Evolutionary conservation across 2,113 vertebrate genomes (phyloP), one percentile per base, ranked within the genome.

Genomic region (Hyperopisus bebe): DNA sequence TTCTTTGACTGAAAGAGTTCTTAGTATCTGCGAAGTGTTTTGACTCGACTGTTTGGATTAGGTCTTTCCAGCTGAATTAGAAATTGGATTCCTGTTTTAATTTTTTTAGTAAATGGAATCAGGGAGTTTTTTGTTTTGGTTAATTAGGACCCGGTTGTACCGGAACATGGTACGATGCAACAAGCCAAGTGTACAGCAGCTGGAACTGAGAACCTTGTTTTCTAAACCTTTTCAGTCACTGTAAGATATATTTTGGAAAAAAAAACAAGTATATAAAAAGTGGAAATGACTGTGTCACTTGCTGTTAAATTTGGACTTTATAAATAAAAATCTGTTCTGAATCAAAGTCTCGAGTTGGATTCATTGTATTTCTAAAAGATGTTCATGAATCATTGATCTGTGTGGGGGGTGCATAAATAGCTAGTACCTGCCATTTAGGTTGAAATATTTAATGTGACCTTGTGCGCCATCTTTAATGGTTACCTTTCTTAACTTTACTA

Each of bases 171-270:
- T 47, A 74, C 8, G 48, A 90, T 82, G 74, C 66, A 42, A 89
- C 48, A 66, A 82, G 74, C 84, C 90, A 88, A 80, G 83, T 90
- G 88, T 58, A 89, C 70, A 87, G 82, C 58, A 55, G 87, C 90
- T 90, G 84, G 44, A 90, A 89, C 88, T 44, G 58, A 44, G 48
- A 42, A 66, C 87, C 70, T 88, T 90, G 21, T 90, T 51, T 89
- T 70, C 50, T 89, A 90, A 83, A 89, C 85, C 51, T 77, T 51
- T 91, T 92, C 77, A 90, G 92, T 93, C 87, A 88, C 90, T 94
- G 93, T 94, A 93, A 92, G 82, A 93, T 94, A 93, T 94, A 88
- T 90, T 95, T 95, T 95, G 86, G 93, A 91, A 91, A 93, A 91
- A 94, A 92, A 89, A 92, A 91, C 92, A 90, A 91, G 94, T 92